phyloP scores from a whole-genome alignment of 2,797 vertebrate genomes.

The Myioborus miniatus region DNA sequence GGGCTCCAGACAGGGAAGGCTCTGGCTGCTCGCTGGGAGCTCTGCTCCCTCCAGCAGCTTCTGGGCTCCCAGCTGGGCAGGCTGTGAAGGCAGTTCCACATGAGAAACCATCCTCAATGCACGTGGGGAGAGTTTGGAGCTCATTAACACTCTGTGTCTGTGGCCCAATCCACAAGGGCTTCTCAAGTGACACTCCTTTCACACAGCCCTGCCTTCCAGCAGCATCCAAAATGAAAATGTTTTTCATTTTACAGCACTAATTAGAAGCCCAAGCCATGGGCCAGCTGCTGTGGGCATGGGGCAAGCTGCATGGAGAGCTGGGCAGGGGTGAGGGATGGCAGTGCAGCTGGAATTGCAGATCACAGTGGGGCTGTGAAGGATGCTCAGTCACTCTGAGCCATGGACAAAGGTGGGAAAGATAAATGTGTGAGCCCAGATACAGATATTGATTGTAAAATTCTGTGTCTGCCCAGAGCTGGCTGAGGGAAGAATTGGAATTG shows the following conservation, averaged over 20 bases:
- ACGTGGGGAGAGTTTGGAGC: rapidly evolving
- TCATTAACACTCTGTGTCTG: rapidly evolving
- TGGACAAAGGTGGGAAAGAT: not conserved
- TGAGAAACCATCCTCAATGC: not conserved
- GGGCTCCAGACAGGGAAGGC: not conserved
- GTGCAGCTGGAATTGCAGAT: too few relatives aligned
- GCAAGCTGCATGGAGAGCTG: not conserved
- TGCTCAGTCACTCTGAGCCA: not conserved
- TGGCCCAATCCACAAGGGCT: not conserved
- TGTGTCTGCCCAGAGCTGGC: not conserved
- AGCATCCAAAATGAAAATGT: not conserved
- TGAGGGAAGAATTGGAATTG: not conserved
- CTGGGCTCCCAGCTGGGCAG: not conserved
- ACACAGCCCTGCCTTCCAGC: not conserved
- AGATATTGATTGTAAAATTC: not conserved
- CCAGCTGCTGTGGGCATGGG: not conserved
- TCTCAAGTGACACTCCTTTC: rapidly evolving
- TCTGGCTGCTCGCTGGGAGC: not conserved
- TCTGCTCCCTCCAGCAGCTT: not conserved
- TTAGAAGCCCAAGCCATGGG: not conserved
- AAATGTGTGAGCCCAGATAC: not conserved
- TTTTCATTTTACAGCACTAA: not conserved
- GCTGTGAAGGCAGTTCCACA: not conserved
- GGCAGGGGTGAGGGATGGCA: not conserved
- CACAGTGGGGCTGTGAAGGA: not conserved